Percentiles rank a stretch among this genome's conserved stretches.
Conservation (phyloP, 1,140 invertebrate species). For the Aphelenchoides fujianensis region DNA sequence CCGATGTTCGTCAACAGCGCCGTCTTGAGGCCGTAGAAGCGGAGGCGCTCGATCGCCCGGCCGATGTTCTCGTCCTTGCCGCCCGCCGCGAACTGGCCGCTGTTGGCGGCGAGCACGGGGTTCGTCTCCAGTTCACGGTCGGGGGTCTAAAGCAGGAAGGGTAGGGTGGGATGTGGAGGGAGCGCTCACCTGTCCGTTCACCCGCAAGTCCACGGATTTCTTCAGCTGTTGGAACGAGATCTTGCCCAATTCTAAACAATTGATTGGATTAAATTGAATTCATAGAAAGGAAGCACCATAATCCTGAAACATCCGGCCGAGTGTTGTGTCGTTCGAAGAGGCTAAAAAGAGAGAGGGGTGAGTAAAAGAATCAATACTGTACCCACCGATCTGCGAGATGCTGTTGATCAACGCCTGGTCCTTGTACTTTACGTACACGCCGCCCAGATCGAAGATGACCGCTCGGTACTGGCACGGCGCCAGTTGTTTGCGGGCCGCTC, state of each 20-base stretch:
- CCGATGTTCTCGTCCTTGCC: neutral
- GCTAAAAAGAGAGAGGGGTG: too few relatives aligned
- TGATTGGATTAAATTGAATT: too few relatives aligned
- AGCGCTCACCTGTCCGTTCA: neutral
- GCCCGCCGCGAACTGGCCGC: too few relatives aligned
- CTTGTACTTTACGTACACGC: neutral
- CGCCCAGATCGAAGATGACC: neutral
- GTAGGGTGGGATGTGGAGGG: too few relatives aligned
- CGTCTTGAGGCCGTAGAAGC: neutral
- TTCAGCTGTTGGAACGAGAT: constrained; percentile 9
- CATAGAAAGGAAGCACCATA: too few relatives aligned
- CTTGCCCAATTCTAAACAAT: constrained; percentile 8
- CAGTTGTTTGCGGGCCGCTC: neutral
- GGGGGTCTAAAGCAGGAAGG: too few relatives aligned
- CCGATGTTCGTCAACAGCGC: neutral
- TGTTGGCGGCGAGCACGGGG: too few relatives aligned
- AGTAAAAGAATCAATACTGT: too few relatives aligned
- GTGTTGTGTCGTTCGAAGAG: neutral
- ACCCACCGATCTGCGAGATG: neutral
- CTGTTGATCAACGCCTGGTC: too few relatives aligned
- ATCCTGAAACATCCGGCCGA: neutral
- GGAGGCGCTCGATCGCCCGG: neutral
- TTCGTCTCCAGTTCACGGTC: neutral
- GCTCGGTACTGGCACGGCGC: too few relatives aligned
- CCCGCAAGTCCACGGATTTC: neutral